Percentiles rank a stretch among this genome's conserved stretches.
Evolutionary conservation across 30 jellyfish, hydroid and myxozoan species (phyloP).

Genomic region (Pelagia noctiluca): DNA sequence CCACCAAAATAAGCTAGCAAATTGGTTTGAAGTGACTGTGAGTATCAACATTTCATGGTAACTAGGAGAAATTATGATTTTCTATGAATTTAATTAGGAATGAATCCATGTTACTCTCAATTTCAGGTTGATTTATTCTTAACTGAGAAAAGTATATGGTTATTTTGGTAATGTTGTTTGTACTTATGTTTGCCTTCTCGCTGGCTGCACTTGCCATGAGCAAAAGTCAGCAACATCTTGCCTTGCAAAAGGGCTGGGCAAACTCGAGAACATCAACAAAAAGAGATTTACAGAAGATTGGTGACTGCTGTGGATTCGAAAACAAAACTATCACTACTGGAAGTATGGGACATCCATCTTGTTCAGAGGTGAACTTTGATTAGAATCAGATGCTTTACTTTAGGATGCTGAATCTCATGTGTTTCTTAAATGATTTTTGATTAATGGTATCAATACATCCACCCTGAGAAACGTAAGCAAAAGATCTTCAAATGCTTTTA

Average conservation of each 20-base stretch:
- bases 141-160: slow-evolving; percentile 78
- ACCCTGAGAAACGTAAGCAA: too few relatives aligned
- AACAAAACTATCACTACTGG: slow-evolving; percentile 56
- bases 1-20: too few relatives aligned
- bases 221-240: slow-evolving; percentile 68
- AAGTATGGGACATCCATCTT: slow-evolving; percentile 69
- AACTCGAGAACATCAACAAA: slow-evolving; percentile 63
- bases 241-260: slow-evolving; percentile 85
- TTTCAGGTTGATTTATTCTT: slow-evolving; percentile 57
- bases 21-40: too few relatives aligned
- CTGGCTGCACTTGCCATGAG: slow-evolving; percentile 93
- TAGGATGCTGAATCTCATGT: neutral
- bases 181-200: slow-evolving; percentile 89
- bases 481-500: too few relatives aligned
- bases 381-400: neutral
- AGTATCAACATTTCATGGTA: too few relatives aligned
- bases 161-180: slow-evolving; percentile 67
- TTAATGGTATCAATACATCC: too few relatives aligned
- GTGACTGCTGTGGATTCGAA: slow-evolving; percentile 96
- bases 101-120: neutral
- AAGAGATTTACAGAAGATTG: slow-evolving; percentile 60
- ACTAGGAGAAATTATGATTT: too few relatives aligned
- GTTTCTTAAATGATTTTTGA: too few relatives aligned
- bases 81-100: neutral
- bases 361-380: slow-evolving; percentile 60